phyloP scores from a whole-genome alignment of 1,140 invertebrate species.

The Orius insidiosus region DNA sequence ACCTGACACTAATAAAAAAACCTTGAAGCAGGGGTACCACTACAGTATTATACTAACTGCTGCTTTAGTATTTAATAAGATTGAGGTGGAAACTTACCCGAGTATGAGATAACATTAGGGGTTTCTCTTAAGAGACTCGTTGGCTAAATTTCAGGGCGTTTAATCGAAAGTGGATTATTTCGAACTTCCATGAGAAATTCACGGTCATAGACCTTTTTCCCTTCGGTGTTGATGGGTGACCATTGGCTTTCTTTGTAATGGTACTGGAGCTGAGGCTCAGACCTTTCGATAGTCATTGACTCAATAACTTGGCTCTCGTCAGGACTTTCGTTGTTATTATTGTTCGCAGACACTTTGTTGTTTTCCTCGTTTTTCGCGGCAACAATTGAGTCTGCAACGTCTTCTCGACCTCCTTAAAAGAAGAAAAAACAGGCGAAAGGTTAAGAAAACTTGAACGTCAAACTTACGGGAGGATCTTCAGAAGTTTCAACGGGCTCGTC shows the following conservation, averaged over 20 bases:
- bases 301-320: slow-evolving; percentile 14
- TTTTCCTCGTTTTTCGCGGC: slow-evolving; percentile 33
- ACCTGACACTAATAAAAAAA: too few relatives aligned
- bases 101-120: too few relatives aligned
- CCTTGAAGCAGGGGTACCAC: too few relatives aligned
- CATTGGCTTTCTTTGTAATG: slow-evolving; percentile 54
- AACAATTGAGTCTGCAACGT: slow-evolving; percentile 22
- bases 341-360: slow-evolving; percentile 23
- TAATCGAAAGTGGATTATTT: slow-evolving; percentile 48
- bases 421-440: background rate
- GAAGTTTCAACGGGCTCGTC: too few relatives aligned
- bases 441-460: too few relatives aligned
- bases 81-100: too few relatives aligned
- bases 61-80: too few relatives aligned
- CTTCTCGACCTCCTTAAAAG: slow-evolving; percentile 11
- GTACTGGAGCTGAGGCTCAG: slow-evolving; percentile 22
- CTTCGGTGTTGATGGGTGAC: slow-evolving; percentile 62
- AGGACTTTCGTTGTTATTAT: background rate
- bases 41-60: too few relatives aligned
- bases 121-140: too few relatives aligned
- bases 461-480: too few relatives aligned
- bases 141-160: slow-evolving; percentile 38
- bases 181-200: slow-evolving; percentile 60
- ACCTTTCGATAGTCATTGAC: slow-evolving; percentile 3
- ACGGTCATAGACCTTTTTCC: slow-evolving; percentile 65